Base-by-base conservation (phyloP, 2,797 vertebrate species). In the Falco novaeseelandiae region DNA sequence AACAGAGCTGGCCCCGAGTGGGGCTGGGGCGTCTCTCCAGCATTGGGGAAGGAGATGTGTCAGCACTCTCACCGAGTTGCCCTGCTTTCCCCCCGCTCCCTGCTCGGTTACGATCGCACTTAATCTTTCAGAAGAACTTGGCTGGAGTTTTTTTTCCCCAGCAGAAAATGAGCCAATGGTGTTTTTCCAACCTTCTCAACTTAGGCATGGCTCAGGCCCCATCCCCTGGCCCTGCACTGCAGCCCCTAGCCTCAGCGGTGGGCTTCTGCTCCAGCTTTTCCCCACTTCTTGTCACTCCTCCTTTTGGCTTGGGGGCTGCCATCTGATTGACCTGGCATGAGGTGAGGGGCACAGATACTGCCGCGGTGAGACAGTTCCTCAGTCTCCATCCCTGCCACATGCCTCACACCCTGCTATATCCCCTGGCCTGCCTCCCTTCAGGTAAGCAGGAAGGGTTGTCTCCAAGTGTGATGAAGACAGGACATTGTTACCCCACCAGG, bases 41-140 rank as follows among this genome's bases (percentile, higher is more conserved):
- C 82, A 12, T 42, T 30, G 12, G 83, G 87, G 82, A 96, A 94
- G 94, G 79, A 94, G 95, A 96, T 96, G 90, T 96, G 91, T 96
- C 91, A 94, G 83, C 90, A 86, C 3, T 2, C 79, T 96, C 61
- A 55, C 36, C 10, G 8, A 14, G 8, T 90, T 92, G 72, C 76
- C 40, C 61, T 91, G 87, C 85, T 96, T 93, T 76, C 23, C 76
- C 61, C 83, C 44, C 8, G 48, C 79, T 83, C 61, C 83, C 44
- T 9, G 48, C 79, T 83, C 8, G 6, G 85, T 73, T 95, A 67
- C 7, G 0, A 66, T 94, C 7, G 0, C 95, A 94, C 72, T 86
- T 94, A 94, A 83, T 91, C 77, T 95, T 96, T 96, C 85, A 86
- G 70, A 65, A 90, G 87, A 73, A 81, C 76, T 93, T 93, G 69